These are phyloP conservation scores for Dryoscopus gambensis DNA, from an alignment of 2,113 vertebrate species.

Conservation along the genomic window DNA sequence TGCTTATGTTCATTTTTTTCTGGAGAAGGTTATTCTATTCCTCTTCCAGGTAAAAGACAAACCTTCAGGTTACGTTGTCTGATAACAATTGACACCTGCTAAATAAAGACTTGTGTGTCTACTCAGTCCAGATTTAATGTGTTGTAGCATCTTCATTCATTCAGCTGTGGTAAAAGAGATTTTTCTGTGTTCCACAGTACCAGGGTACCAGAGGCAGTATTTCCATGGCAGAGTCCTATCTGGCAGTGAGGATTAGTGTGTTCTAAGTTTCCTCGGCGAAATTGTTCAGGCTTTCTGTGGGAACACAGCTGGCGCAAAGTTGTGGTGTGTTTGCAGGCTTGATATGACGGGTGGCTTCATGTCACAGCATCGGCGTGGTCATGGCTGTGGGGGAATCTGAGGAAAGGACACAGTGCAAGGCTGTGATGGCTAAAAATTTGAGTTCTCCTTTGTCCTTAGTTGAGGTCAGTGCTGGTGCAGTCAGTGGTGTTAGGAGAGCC, in stretches of 20 bases:
- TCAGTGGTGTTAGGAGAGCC: not conserved
- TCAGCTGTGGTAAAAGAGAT: not conserved
- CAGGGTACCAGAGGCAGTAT: not conserved
- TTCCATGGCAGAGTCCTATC: not conserved
- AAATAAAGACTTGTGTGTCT: not conserved
- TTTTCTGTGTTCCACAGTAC: not conserved
- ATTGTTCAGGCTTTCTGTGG: not conserved
- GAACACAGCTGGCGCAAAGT: fast-evolving
- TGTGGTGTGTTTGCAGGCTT: not conserved
- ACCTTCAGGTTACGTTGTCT: not conserved
- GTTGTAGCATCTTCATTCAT: not conserved
- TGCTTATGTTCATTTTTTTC: not conserved
- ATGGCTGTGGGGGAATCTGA: not conserved
- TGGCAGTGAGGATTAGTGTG: not conserved
- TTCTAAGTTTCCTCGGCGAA: not conserved
- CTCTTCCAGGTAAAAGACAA: not conserved
- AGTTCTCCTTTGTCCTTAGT: not conserved
- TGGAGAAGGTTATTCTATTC: not conserved
- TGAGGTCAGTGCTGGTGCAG: not conserved
- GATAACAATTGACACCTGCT: not conserved
- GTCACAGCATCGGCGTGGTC: not conserved
- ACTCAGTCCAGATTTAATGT: not conserved
- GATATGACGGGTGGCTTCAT: not conserved
- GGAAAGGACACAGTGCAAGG: not conserved
- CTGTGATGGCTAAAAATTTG: not conserved